A percentile compares a stretch with the other conserved stretches of the same genome.
Conservation (phyloP, 2,888 invertebrate species). For the Argynnis bischoffii region DNA sequence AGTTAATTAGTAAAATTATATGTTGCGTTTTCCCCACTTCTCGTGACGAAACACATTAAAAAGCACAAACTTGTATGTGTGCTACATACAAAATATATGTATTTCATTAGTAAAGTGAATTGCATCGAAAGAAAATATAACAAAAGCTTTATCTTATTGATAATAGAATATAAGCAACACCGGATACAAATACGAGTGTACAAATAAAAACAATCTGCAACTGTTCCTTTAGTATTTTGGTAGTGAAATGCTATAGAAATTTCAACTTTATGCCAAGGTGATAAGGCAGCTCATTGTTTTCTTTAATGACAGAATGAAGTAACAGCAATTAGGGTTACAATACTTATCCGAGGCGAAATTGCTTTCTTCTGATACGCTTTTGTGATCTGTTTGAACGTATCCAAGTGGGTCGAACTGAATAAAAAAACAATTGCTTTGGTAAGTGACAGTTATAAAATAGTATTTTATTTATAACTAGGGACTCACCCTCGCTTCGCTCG, state of each 20-base stretch:
- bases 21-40: too few species aligned
- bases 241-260: not conserved
- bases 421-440: not conserved
- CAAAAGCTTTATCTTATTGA: not conserved
- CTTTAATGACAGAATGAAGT: constrained; percentile 33
- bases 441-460: too few species aligned
- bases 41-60: too few species aligned
- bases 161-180: not conserved
- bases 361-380: constrained; percentile 63
- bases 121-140: not conserved
- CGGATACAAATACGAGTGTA: not conserved
- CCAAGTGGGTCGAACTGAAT: not conserved
- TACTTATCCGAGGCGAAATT: constrained; percentile 61
- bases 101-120: too few species aligned
- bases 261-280: constrained; percentile 1
- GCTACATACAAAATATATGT: too few species aligned
- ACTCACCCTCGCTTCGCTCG: too few species aligned
- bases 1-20: too few species aligned
- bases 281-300: constrained; percentile 17
- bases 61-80: too few species aligned
- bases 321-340: constrained; percentile 58
- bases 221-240: not conserved
- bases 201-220: not conserved
- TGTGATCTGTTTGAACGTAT: constrained; percentile 47
- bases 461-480: too few species aligned